Evolutionary conservation across 2,113 vertebrate species (phyloP), one percentile per base, ranked within the genome.

Genomic region (Anoplopoma fimbria): DNA sequence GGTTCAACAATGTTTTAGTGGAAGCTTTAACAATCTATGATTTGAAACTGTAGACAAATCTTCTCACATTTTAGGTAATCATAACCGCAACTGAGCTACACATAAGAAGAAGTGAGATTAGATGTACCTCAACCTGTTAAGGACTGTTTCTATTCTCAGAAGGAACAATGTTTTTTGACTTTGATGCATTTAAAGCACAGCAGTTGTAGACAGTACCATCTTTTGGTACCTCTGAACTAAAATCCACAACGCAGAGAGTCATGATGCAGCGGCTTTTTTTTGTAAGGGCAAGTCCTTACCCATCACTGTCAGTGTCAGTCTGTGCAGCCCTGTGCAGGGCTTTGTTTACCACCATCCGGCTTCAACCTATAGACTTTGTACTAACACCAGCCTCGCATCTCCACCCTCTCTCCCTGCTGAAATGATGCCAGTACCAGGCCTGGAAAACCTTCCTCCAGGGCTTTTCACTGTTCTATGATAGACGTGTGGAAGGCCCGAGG

Each of bases 341-440:
- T 79, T 60, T 23, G 87, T 80, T 90, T 81, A 77, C 67, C 10
- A 1, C 34, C 33, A 80, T 74, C 75, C 79, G 42, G 73, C 73
- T 60, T 82, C 75, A 68, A 47, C 67, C 79, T 79, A 19, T 13
- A 83, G 33, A 77, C 67, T 45, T 13, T 65, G 65, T 42, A 58
- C 45, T 47, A 60, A 51, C 78, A 81, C 12, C 21, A 53, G 62
- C 42, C 55, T 81, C 57, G 67, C 47, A 82, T 86, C 83, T 65
- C 78, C 36, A 79, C 55, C 81, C 31, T 69, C 53, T 69, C 78
- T 77, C 57, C 58, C 14, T 57, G 17, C 58, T 85, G 82, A 79
- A 72, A 81, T 61, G 42, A 81, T 81, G 70, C 77, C 74, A 81
- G 45, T 31, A 67, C 62, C 57, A 64, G 45, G 65, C 25, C 64